Evolutionary conservation across 2,113 vertebrate genomes (phyloP).

Genomic region (Otus sunia): DNA sequence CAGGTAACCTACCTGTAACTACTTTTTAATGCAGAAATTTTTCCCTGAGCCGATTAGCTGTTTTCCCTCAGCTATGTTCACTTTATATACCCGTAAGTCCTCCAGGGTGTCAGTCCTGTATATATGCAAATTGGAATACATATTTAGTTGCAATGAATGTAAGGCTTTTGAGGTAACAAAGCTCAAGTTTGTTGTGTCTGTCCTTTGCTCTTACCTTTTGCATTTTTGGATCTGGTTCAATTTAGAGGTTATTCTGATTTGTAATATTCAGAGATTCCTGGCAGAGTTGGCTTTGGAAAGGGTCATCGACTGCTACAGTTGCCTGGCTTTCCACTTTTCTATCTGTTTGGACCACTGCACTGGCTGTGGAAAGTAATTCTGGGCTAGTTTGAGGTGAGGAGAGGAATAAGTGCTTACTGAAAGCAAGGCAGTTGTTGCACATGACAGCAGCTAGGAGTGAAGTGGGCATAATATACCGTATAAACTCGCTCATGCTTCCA

Average conservation of each 20-base stretch:
- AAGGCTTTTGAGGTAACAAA: not conserved
- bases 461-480: not conserved
- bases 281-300: not conserved
- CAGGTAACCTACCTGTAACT: not conserved
- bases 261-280: too few species aligned
- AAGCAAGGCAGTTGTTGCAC: not conserved
- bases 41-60: accelerated
- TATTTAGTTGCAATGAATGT: not conserved
- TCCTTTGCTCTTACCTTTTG: not conserved
- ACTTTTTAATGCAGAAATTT: not conserved
- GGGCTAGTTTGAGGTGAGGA: not conserved
- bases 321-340: not conserved
- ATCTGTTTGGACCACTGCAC: not conserved
- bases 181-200: not conserved
- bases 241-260: too few species aligned
- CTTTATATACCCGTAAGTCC: not conserved
- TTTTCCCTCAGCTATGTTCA: not conserved
- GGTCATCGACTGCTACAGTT: not conserved
- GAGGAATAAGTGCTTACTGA: not conserved
- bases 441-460: not conserved
- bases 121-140: not conserved
- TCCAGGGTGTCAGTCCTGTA: not conserved
- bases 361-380: not conserved
- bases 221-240: not conserved
- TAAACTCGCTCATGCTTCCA: not conserved